Conservation (phyloP, 2,797 vertebrate species). For the Todus mexicanus region DNA sequence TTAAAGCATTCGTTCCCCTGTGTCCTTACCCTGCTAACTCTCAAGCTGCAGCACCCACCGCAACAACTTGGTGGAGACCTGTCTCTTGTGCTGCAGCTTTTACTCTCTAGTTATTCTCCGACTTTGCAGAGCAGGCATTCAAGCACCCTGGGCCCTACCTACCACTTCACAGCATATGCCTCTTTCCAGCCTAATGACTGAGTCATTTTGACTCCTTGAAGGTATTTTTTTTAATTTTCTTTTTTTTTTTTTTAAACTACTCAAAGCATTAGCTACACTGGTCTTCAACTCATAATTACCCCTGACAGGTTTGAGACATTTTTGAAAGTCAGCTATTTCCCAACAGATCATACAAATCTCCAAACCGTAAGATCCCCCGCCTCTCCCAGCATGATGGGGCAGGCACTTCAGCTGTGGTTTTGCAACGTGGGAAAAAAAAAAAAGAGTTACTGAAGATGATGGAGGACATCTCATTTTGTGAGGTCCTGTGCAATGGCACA, state of each 20-base stretch:
- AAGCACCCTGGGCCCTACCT: fast-evolving
- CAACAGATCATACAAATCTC: neutral
- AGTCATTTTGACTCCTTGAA: neutral
- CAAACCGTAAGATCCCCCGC: neutral
- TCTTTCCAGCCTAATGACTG: neutral
- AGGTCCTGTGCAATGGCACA: too few species aligned
- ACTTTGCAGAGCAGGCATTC: fast-evolving
- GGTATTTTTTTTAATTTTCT: neutral
- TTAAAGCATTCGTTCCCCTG: neutral
- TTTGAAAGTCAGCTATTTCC: fast-evolving
- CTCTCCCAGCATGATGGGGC: neutral
- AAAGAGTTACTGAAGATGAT: neutral
- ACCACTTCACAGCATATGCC: too few species aligned
- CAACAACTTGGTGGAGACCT: neutral
- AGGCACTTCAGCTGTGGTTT: neutral
- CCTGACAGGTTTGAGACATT: neutral
- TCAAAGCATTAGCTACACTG: neutral
- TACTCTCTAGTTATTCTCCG: neutral
- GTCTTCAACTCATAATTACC: neutral
- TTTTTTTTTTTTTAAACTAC: neutral
- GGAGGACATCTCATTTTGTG: neutral
- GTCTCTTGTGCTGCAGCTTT: neutral
- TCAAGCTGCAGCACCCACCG: neutral
- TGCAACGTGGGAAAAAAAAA: neutral
- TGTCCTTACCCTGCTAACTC: neutral